Conservation (phyloP, 2,113 vertebrate species). For the Paralichthys olivaceus region DNA sequence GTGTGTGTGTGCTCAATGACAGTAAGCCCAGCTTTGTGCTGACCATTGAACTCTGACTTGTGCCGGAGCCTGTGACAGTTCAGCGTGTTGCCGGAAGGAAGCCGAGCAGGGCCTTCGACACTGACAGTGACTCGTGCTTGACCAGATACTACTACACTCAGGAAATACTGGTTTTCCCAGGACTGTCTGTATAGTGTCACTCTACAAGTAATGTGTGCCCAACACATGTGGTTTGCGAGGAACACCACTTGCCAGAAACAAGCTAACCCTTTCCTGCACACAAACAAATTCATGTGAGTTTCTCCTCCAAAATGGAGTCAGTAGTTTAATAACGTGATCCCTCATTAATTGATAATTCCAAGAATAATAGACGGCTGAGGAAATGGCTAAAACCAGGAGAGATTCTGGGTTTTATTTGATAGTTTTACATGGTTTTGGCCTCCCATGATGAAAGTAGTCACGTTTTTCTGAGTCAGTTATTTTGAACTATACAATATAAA, state of each 20-base stretch:
- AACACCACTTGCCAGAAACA: neutral
- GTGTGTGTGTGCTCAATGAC: conserved; percentile 53
- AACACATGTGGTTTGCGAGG: neutral
- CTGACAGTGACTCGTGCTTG: conserved; percentile 26
- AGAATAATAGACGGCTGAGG: conserved; percentile 31
- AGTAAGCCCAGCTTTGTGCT: conserved; percentile 77
- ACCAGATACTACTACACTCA: conserved; percentile 14
- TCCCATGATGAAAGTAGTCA: conserved; percentile 1
- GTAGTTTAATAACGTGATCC: conserved; percentile 27
- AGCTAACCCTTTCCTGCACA: too few relatives aligned
- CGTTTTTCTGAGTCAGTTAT: neutral
- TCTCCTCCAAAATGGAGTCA: neutral
- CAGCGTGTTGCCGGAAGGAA: conserved; percentile 29
- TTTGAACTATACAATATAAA: neutral
- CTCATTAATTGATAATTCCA: conserved; percentile 27
- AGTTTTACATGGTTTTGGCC: neutral
- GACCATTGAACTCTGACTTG: conserved; percentile 71
- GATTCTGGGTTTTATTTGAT: neutral
- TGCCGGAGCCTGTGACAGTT: conserved; percentile 54
- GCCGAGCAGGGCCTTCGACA: neutral
- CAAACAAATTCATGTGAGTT: too few relatives aligned
- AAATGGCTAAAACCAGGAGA: neutral
- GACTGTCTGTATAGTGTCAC: neutral
- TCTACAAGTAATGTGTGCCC: neutral
- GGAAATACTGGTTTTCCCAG: neutral